Evolutionary conservation across 2,888 invertebrate species (phyloP).

Genomic region (Axea sp.): DNA sequence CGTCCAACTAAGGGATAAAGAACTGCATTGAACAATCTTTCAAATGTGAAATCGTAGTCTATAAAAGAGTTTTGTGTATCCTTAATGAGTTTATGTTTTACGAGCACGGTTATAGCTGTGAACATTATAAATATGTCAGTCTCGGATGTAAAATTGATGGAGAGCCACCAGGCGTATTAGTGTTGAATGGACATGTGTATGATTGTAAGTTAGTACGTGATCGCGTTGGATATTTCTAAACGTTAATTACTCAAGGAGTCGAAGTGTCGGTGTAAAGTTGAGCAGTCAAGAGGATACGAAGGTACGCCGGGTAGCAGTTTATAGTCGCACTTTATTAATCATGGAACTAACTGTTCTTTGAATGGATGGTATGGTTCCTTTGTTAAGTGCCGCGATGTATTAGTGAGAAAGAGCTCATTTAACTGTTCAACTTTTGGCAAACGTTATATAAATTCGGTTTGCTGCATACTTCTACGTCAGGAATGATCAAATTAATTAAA

Average conservation of each 20-base stretch:
- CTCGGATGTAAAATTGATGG: constrained; percentile 34
- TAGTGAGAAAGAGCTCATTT: too few species aligned
- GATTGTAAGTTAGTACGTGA: constrained; percentile 29
- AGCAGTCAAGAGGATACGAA: constrained; percentile 7
- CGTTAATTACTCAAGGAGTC: constrained; percentile 17
- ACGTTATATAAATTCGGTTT: too few species aligned
- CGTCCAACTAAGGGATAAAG: too few species aligned
- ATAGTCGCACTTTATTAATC: constrained; percentile 39
- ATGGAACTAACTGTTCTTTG: constrained; percentile 36
- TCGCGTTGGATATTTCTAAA: constrained; percentile 29
- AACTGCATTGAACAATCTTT: too few species aligned
- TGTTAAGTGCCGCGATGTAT: too few species aligned
- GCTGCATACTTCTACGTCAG: too few species aligned
- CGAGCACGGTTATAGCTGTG: not conserved
- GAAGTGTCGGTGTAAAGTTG: constrained; percentile 15
- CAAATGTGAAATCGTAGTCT: constrained; percentile 10
- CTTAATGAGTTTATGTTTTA: constrained; percentile 12
- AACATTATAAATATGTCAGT: constrained; percentile 36
- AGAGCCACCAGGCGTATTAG: not conserved
- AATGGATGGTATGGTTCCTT: too few species aligned
- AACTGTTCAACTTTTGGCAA: too few species aligned
- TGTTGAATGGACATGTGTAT: constrained; percentile 17
- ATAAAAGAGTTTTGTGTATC: constrained; percentile 2
- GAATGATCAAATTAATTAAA: too few species aligned
- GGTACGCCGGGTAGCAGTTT: constrained; percentile 12